Base-by-base conservation (phyloP, 2,888 invertebrate species). In the Torymus texanus region DNA sequence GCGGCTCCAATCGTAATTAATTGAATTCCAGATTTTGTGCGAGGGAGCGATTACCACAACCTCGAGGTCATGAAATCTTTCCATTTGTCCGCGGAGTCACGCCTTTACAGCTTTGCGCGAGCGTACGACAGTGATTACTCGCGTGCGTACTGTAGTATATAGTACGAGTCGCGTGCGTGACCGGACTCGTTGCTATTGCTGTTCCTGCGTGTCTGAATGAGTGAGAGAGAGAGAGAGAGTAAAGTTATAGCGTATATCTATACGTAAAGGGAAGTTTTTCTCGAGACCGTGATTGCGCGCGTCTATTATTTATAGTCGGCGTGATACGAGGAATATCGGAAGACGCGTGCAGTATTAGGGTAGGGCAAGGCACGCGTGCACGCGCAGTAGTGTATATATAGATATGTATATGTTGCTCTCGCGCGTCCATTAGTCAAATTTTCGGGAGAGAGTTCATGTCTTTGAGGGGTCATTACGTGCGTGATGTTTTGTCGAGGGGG, bases 11-110 rank as follows among this genome's bases (percentile, higher is more conserved):
- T 41, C 41, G 8, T 21, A 59, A 71, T 61, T 61, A 59, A 51
- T 24, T 61, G 51, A 53, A 58, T 29, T 41, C 51, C 51, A 65
- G 50, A 55, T 50, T 50, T 16, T 50, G 21, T 41, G 11, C 66
- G 14, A 21, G 51, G 51, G 14, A 53, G 51, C 13, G 53, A 66
- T 53, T 66, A 29, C 10, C 2, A n/a, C 65, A 63, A 65, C 65
- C 56, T 50, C 21, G 18, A 59, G 62, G 83, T 85, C 86, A 86
- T 83, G 86, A 80, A 86, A 86, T 83, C 85, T 81, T 82, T 83
- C 81, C 84, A 83, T 86, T 86, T 86, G 81, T 72, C 65, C 70
- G 56, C 77, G 62, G 12, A 24, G 12, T 70, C 80, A 78, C 65
- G 41, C 70, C 62, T 65, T 65, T 62, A 56, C 70, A 24, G 55